Evolutionary conservation across 2,113 vertebrate genomes (phyloP).

Genomic region (Phylloscopus trochiloides): DNA sequence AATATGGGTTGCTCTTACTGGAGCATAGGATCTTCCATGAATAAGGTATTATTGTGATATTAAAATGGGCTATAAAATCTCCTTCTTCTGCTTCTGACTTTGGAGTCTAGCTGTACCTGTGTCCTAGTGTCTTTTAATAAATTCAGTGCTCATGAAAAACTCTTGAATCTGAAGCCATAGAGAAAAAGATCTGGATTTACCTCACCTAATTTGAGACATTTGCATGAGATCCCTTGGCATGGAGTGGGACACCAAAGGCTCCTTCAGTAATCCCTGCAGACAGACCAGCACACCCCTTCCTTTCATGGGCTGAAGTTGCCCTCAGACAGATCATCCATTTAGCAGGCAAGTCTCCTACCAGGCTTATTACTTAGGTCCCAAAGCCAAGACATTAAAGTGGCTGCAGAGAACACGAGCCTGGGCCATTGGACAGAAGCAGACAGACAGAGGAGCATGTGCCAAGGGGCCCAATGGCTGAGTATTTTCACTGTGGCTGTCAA

Average conservation of each 20-base stretch:
- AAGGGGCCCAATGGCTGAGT: fast-evolving
- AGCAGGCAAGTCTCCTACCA: not conserved
- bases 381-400: not conserved
- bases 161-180: not conserved
- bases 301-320: not conserved
- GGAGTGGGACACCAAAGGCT: not conserved
- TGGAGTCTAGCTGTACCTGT: not conserved
- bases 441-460: not conserved
- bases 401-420: not conserved
- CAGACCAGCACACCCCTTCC: not conserved
- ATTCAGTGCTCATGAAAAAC: not conserved
- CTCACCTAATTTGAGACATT: not conserved
- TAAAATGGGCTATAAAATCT: not conserved
- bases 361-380: not conserved
- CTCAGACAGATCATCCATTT: not conserved
- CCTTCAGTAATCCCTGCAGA: not conserved
- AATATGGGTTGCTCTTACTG: not conserved
- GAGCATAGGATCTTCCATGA: not conserved
- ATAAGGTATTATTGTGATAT: not conserved
- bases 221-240: not conserved
- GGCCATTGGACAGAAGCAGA: not conserved
- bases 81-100: not conserved
- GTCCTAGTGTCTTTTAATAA: not conserved
- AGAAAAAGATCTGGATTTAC: not conserved
- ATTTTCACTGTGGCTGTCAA: fast-evolving